Conservation (phyloP, 2,113 vertebrate genomes). For the Erinaceus europaeus region DNA sequence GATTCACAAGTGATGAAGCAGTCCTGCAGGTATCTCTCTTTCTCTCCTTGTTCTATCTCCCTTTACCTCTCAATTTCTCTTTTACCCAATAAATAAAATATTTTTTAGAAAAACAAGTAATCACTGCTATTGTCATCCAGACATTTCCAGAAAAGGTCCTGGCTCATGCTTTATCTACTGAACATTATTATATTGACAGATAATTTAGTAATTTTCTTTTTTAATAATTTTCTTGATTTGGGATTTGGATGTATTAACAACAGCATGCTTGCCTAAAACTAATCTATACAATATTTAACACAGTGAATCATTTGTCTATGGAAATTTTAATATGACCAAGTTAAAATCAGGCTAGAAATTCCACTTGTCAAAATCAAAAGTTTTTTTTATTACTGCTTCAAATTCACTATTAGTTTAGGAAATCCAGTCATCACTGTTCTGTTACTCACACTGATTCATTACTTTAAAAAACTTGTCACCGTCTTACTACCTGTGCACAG, state of each 20-base stretch:
- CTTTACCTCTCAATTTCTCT: too few species aligned
- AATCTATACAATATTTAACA: not conserved
- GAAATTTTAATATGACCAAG: too few species aligned
- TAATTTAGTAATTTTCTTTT: too few species aligned
- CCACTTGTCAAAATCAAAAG: not conserved
- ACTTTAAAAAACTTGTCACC: not conserved
- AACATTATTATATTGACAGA: not conserved
- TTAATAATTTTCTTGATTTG: not conserved
- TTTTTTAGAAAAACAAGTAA: slow-evolving; percentile 1
- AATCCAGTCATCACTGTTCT: not conserved
- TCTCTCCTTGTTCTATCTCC: too few species aligned
- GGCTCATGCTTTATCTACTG: not conserved
- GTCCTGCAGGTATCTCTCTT: too few species aligned
- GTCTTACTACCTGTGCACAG: too few species aligned
- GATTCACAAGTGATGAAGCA: too few species aligned
- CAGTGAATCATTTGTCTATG: too few species aligned
- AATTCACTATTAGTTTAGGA: not conserved
- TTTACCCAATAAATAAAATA: too few species aligned
- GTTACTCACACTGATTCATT: not conserved
- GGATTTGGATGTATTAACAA: not conserved
- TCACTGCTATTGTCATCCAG: not conserved
- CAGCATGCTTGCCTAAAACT: not conserved
- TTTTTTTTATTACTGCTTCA: slow-evolving; percentile 9
- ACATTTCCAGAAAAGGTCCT: not conserved
- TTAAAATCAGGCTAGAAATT: not conserved